A percentile compares a stretch with the other conserved stretches of the same genome.
Conservation (phyloP, 2,797 vertebrate species). For the Lateolabrax maculatus region DNA sequence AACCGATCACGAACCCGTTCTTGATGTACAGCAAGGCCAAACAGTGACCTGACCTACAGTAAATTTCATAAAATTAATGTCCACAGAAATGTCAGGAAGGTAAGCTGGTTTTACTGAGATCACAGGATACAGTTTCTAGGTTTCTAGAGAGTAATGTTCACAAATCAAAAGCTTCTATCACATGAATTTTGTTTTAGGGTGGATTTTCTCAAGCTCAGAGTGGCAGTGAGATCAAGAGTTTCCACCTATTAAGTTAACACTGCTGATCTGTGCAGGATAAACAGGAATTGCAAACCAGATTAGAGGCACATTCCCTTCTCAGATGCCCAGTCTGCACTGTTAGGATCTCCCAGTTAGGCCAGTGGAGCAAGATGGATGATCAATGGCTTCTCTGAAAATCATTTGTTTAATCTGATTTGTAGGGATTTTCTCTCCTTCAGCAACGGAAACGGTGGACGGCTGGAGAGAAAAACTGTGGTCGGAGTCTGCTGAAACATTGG, state of each 20-base stretch:
- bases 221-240: constrained; percentile 72
- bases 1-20: constrained; percentile 32
- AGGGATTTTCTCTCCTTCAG: constrained; percentile 81
- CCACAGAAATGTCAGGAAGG: constrained; percentile 36
- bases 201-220: constrained; percentile 55
- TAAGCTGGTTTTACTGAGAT: constrained; percentile 40
- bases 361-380: constrained; percentile 76
- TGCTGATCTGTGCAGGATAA: constrained; percentile 86
- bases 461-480: constrained; percentile 75
- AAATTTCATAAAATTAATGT: constrained; percentile 64
- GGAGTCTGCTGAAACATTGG: constrained; percentile 83
- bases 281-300: constrained; percentile 85
- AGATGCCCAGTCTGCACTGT: constrained; percentile 78
- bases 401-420: constrained; percentile 84
- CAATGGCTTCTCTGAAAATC: constrained; percentile 78
- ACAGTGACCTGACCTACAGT: constrained; percentile 54
- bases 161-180: constrained; percentile 52
- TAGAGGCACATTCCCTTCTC: constrained; percentile 83
- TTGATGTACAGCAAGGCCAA: constrained; percentile 54
- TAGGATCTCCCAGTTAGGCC: constrained; percentile 79
- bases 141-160: constrained; percentile 48
- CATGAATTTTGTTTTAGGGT: constrained; percentile 56
- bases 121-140: constrained; percentile 45
- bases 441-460: constrained; percentile 70
- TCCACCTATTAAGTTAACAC: constrained; percentile 82